A percentile compares a stretch with the other conserved stretches of the same genome.
These are phyloP conservation scores for Calvadosia cruxmelitensis DNA, from an alignment of 30 jellyfish, hydroid and myxozoan species.

Conservation along the genomic window DNA sequence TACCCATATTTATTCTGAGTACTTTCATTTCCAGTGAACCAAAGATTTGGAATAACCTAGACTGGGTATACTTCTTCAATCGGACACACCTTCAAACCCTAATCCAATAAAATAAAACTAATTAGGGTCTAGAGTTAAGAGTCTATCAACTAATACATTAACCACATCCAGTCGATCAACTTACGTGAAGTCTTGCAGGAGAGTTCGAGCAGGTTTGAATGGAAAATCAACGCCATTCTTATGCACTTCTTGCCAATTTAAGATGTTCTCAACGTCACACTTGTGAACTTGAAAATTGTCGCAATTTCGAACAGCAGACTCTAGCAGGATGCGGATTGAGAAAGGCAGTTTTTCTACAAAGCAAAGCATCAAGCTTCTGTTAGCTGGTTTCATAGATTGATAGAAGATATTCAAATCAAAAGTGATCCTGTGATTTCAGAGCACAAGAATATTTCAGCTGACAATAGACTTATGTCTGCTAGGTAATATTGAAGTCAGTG, in stretches of 20 bases:
- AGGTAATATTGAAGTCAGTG: too few relatives aligned
- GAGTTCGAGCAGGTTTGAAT: constrained; percentile 78
- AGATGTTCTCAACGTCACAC: constrained; percentile 71
- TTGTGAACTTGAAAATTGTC: constrained; percentile 67
- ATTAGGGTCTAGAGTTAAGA: too few relatives aligned
- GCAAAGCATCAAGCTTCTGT: not conserved
- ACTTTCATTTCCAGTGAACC: too few relatives aligned
- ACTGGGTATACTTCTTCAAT: too few relatives aligned
- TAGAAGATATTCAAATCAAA: not conserved
- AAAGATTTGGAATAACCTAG: too few relatives aligned
- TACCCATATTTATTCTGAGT: too few relatives aligned
- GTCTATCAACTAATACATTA: too few relatives aligned
- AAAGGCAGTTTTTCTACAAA: constrained; percentile 60
- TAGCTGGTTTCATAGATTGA: not conserved
- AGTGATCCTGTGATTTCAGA: not conserved
- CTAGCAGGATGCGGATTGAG: constrained; percentile 69
- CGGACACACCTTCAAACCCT: too few relatives aligned
- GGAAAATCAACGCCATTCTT: constrained; percentile 68
- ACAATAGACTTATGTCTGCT: too few relatives aligned
- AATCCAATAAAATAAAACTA: too few relatives aligned
- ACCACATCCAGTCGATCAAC: too few relatives aligned
- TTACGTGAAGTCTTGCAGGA: constrained; percentile 89
- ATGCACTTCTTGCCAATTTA: constrained; percentile 72
- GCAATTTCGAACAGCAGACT: constrained; percentile 82
- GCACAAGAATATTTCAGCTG: too few relatives aligned